These are phyloP conservation scores for Xenopus petersii DNA, from an alignment of 2,797 vertebrate genomes.

Conservation along the genomic window DNA sequence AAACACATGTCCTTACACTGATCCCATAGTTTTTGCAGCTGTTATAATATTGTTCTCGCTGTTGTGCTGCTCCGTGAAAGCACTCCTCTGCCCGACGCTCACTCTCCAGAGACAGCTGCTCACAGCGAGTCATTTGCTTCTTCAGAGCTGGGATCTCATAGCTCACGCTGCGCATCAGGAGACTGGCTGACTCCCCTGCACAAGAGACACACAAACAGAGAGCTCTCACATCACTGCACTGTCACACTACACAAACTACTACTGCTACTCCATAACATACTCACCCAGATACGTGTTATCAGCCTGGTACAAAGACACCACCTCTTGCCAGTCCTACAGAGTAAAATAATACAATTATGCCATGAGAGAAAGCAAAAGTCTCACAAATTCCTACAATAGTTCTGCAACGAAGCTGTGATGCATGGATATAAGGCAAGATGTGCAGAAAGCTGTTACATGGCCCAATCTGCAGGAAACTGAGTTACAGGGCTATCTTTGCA, in stretches of 20 bases:
- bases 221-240: not conserved
- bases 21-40: slow-evolving; percentile 93
- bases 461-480: too few relatives aligned
- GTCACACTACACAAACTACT: not conserved
- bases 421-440: too few relatives aligned
- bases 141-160: slow-evolving; percentile 87
- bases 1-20: slow-evolving; percentile 63
- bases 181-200: slow-evolving; percentile 82
- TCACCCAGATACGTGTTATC: slow-evolving; percentile 89
- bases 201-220: not conserved
- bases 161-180: slow-evolving; percentile 83
- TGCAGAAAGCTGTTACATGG: too few relatives aligned
- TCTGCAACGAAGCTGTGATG: too few relatives aligned
- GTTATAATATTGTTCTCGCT: slow-evolving; percentile 78
- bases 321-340: slow-evolving; percentile 92
- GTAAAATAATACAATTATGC: slow-evolving; percentile 13
- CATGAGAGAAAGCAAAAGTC: not conserved
- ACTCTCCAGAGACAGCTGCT: slow-evolving; percentile 87
- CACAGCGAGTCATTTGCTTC: slow-evolving; percentile 83
- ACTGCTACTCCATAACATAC: slow-evolving; percentile 2
- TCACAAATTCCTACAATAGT: too few relatives aligned
- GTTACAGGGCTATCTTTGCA: too few relatives aligned
- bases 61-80: slow-evolving; percentile 74
- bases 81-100: slow-evolving; percentile 83
- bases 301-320: slow-evolving; percentile 82